phyloP scores from a whole-genome alignment of 2,113 vertebrate species.

The Gallinago undulata region DNA sequence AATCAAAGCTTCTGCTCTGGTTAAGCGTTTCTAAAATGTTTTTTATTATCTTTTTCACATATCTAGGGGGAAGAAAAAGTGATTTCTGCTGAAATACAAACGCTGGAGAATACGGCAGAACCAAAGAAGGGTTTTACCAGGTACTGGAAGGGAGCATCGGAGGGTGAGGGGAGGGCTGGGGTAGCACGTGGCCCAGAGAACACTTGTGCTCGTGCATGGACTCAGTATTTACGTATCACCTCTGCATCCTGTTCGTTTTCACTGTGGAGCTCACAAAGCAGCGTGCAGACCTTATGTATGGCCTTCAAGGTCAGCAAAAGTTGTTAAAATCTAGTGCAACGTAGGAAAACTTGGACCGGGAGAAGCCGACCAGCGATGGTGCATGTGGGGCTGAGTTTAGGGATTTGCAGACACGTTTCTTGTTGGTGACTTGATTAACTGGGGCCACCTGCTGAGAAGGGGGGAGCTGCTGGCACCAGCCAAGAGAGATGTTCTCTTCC shows the following conservation, averaged over 20 bases:
- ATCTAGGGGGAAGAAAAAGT: neutral
- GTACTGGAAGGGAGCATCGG: neutral
- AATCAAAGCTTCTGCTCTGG: neutral
- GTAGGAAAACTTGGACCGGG: neutral
- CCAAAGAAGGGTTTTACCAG: neutral
- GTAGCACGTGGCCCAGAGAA: too few species aligned
- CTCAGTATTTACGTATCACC: rapidly evolving
- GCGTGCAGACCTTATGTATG: neutral
- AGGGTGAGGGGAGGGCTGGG: neutral
- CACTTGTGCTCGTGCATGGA: rapidly evolving
- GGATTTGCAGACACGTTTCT: neutral
- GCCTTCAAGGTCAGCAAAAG: neutral
- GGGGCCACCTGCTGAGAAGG: neutral
- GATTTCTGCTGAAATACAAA: neutral
- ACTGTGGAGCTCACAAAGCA: neutral
- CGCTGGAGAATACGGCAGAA: neutral
- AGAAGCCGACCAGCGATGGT: slow-evolving; percentile 8
- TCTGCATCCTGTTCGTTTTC: neutral
- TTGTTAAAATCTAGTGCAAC: neutral
- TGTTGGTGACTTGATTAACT: slow-evolving; percentile 19
- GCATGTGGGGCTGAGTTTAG: neutral
- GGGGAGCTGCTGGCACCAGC: neutral
- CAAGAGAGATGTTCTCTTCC: neutral
- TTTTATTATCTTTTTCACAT: neutral
- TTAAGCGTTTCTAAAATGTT: neutral